Evolutionary conservation across 1,140 invertebrate genomes (phyloP).

Genomic region (Tenebrio molitor): DNA sequence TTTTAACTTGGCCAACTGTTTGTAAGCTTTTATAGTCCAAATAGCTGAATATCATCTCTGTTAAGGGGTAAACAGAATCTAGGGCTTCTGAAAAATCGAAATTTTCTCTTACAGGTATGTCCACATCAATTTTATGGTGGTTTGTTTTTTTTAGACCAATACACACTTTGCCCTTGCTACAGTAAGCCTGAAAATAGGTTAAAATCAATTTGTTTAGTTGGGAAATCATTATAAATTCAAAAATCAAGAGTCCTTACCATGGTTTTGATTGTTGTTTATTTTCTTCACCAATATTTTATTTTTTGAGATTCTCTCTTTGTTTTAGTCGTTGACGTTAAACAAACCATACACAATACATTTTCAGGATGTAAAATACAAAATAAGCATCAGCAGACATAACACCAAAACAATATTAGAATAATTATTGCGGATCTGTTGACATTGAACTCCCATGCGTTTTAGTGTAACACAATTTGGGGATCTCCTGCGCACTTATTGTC

Average conservation of each 20-base stretch:
- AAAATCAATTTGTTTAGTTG: constrained; percentile 10
- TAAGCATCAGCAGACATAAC: no score
- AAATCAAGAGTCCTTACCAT: constrained; percentile 18
- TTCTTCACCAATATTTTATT: no score
- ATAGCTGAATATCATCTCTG: constrained; percentile 57
- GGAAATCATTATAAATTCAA: not conserved
- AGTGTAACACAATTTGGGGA: not conserved
- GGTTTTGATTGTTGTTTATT: not conserved
- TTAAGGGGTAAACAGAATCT: constrained; percentile 55
- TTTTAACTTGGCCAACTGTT: constrained; percentile 50
- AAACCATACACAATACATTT: no score
- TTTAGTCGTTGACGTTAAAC: no score
- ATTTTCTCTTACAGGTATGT: constrained; percentile 30
- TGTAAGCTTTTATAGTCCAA: constrained; percentile 54
- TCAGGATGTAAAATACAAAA: no score
- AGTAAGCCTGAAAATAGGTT: constrained; percentile 35
- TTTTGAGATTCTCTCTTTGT: no score
- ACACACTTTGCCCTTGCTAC: constrained; percentile 16
- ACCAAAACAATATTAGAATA: no score
- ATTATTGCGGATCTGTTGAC: not conserved
- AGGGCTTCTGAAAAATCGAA: constrained; percentile 55
- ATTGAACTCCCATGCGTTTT: not conserved
- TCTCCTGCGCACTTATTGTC: not conserved
- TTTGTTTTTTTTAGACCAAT: constrained; percentile 27
- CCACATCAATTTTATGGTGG: constrained; percentile 20